Base-by-base conservation (phyloP, 2,888 invertebrate genomes). In the Corbicula japonica region DNA sequence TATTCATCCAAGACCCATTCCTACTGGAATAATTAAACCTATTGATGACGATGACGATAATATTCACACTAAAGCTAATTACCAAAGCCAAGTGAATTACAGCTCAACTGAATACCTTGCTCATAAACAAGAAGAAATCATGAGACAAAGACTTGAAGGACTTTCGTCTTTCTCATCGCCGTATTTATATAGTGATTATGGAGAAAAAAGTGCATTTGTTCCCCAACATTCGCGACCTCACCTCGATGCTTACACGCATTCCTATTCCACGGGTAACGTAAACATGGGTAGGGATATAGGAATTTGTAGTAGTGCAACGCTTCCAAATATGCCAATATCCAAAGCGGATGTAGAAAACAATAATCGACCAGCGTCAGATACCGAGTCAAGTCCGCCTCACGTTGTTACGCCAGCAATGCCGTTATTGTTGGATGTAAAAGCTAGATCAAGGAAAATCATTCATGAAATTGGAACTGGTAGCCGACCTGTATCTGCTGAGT, bases 381-480 rank as follows among this genome's bases (percentile, higher is more conserved):
- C 88, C 0, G 90, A 89, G 72, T 87, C 84, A 32, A 91, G 89
- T 73, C 89, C 90, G 4, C 88, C 90, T 6, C 83, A 80, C 62
- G 89, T 88, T 69, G 89, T 92, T 91, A 93, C 94, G 6, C 94
- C 95, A 18, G 95, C 95, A 23, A 95, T 95, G 95, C 95, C 95
- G 23, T 91, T 95, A 56, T 93, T 95, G 75, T 95, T 94, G 54
- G 95, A 95, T 90, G 95, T 95, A 93, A 95, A 95, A 46, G 94
- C 94, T 50, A 92, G 94, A 68, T 95, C 95, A 32, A 91, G 95
- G 76, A 94, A 94, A 75, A 91, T 92, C 41, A 88, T 93, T 54
- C 91, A 92, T 41, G 91, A 90, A 62, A 91, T 91, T 52, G 91
- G 92, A 48, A 87, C 88, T 63, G 89, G 91, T 41, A 89, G 90